Percentiles rank a stretch among this genome's conserved stretches.
These are phyloP conservation scores for Lophotis ruficrista DNA, from an alignment of 2,113 vertebrate species.

Conservation along the genomic window DNA sequence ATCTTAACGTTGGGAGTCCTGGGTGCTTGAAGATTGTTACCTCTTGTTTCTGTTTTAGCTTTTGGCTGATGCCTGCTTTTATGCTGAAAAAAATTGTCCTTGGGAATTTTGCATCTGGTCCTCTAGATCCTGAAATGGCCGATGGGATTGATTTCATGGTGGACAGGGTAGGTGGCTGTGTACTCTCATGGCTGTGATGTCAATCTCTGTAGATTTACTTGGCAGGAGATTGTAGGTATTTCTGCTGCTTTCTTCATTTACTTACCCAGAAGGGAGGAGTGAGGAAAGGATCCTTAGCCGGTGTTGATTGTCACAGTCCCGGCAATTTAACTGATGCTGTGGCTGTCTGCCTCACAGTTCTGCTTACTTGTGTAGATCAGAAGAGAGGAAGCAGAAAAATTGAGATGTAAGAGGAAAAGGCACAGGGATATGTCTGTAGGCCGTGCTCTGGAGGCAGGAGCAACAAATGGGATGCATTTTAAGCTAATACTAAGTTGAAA, in stretches of 20 bases:
- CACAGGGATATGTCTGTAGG: neutral
- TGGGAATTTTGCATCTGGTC: constrained; percentile 95
- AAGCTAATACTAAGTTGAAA: neutral
- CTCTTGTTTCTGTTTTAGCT: constrained; percentile 78
- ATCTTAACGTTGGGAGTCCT: neutral
- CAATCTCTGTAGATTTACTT: neutral
- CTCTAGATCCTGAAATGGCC: constrained; percentile 93
- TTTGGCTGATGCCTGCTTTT: constrained; percentile 98
- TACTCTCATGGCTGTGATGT: neutral
- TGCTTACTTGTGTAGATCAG: neutral
- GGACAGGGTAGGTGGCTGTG: constrained; percentile 85
- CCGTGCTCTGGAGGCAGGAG: neutral
- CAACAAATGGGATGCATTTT: neutral
- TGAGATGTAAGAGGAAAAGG: neutral
- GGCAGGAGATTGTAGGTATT: neutral
- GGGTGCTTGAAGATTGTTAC: neutral
- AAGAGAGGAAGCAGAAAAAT: neutral
- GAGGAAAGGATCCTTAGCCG: neutral
- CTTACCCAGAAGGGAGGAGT: neutral
- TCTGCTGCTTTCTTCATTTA: neutral
- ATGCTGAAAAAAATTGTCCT: constrained; percentile 98
- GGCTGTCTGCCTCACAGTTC: neutral
- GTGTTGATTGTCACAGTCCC: neutral
- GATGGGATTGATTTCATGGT: constrained; percentile 99
- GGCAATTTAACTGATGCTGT: neutral